phyloP scores from a whole-genome alignment of 2,113 vertebrate genomes.

The Hydrolagus affinis region DNA sequence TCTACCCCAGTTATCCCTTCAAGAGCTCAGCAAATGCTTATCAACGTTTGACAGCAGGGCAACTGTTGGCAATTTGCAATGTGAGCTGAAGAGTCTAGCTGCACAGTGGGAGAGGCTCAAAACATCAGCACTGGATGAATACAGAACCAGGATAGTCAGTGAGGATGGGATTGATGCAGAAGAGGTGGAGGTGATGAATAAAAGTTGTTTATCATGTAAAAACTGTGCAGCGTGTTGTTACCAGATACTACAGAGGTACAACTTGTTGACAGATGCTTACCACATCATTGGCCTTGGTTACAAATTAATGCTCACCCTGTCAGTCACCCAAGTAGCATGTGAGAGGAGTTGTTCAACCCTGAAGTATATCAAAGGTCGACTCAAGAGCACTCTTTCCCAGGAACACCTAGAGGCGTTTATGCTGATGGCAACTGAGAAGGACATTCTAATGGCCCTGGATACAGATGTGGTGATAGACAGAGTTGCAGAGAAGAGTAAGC shows the following conservation, averaged over 20 bases:
- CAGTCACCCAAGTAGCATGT: conserved; percentile 32
- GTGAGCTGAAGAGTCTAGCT: no score
- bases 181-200: conserved; percentile 13
- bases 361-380: conserved; percentile 29
- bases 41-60: no score
- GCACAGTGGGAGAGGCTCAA: no score
- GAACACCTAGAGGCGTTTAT: conserved; percentile 31
- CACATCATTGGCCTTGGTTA: conserved; percentile 29
- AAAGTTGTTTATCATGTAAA: conserved; percentile 34
- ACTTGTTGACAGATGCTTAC: conserved; percentile 37
- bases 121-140: no score
- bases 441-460: conserved; percentile 32
- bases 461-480: conserved; percentile 32
- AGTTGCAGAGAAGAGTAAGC: conserved; percentile 34
- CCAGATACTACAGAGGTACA: conserved; percentile 36
- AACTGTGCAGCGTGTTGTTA: conserved; percentile 32
- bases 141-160: no score
- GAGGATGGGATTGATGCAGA: no score
- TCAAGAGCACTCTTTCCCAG: conserved; percentile 6
- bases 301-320: conserved; percentile 35
- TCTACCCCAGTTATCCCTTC: no score
- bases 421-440: conserved; percentile 34
- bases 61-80: no score
- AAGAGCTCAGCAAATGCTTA: no score
- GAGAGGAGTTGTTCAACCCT: conserved; percentile 29